Conservation (phyloP, 2,888 invertebrate species). For the Aporophyla lueneburgensis region DNA sequence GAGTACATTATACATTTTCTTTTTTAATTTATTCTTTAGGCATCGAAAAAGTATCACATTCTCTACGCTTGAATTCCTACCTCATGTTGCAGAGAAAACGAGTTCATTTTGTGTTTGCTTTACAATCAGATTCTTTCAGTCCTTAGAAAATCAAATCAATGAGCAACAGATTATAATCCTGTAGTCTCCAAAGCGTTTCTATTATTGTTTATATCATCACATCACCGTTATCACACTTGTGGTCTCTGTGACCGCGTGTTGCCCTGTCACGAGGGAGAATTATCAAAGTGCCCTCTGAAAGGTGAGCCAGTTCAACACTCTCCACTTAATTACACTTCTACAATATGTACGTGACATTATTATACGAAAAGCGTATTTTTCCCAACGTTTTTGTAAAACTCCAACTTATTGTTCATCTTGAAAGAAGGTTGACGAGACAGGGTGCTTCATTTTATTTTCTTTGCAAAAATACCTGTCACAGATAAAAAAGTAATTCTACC, state of each 20-base stretch:
- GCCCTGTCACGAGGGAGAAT: slow-evolving; percentile 22
- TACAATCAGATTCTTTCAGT: neutral
- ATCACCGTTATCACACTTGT: slow-evolving; percentile 14
- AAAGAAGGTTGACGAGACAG: slow-evolving; percentile 36
- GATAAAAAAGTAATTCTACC: neutral
- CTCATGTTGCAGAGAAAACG: neutral
- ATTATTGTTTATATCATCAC: slow-evolving; percentile 14
- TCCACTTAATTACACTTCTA: slow-evolving; percentile 41
- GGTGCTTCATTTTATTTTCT: slow-evolving; percentile 48
- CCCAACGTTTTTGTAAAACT: slow-evolving; percentile 11
- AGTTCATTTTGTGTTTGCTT: neutral
- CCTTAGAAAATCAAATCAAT: neutral
- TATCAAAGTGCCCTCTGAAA: slow-evolving; percentile 49
- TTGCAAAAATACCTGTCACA: slow-evolving; percentile 16
- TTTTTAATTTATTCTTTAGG: slow-evolving; percentile 2
- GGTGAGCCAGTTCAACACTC: slow-evolving; percentile 54
- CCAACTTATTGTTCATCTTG: slow-evolving; percentile 34
- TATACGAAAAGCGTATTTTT: slow-evolving; percentile 39
- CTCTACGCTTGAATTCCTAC: neutral
- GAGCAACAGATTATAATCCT: neutral
- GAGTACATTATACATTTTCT: neutral
- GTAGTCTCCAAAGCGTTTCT: neutral
- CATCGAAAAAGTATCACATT: neutral
- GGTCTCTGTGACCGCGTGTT: slow-evolving; percentile 20
- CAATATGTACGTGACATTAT: slow-evolving; percentile 36